Evolutionary conservation across 2,113 vertebrate species (phyloP).

Genomic region (Nothoprocta perdicaria): DNA sequence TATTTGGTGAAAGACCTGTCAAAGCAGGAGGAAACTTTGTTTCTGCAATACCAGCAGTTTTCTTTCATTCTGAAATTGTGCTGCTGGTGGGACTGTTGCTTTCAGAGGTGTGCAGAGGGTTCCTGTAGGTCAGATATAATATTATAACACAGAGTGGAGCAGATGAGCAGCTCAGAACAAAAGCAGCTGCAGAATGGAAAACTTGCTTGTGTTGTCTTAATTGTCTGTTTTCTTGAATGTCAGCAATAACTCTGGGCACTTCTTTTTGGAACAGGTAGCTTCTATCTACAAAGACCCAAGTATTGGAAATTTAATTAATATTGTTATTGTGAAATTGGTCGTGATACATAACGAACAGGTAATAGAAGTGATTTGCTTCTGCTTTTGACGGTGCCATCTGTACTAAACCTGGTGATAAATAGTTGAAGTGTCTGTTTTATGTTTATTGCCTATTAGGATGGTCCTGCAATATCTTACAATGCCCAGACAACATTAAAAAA

Average conservation of each 20-base stretch:
- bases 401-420: not conserved
- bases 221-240: constrained; percentile 51
- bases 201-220: not conserved
- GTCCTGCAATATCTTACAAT: constrained; percentile 93
- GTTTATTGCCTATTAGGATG: constrained; percentile 82
- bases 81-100: not conserved
- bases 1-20: not conserved
- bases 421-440: constrained; percentile 27
- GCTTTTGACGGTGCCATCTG: not conserved
- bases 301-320: constrained; percentile 98
- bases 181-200: not conserved
- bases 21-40: not conserved
- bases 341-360: constrained; percentile 96
- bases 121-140: not conserved
- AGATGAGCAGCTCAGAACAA: not conserved
- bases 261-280: constrained; percentile 88
- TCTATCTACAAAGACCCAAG: constrained; percentile 99
- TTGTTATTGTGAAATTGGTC: constrained; percentile 96
- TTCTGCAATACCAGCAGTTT: not conserved
- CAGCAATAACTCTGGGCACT: constrained; percentile 62
- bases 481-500: constrained; percentile 97
- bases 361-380: constrained; percentile 67
- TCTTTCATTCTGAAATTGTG: not conserved
- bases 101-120: not conserved
- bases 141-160: not conserved